Conservation (phyloP, 2,888 invertebrate species). For the Andrena dorsata region DNA sequence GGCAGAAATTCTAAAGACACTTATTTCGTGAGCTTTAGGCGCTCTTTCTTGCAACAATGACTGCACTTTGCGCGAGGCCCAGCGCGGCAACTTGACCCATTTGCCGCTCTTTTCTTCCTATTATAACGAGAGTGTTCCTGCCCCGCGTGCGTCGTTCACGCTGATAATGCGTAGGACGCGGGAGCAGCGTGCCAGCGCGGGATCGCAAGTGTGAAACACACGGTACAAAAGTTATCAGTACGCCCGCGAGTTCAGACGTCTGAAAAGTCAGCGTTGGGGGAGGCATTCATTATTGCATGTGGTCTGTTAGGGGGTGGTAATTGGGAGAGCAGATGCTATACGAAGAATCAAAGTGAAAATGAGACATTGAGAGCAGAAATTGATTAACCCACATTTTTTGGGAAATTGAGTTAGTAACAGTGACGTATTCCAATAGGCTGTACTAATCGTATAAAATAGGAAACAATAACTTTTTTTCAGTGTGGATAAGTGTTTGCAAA, state of each 20-base stretch:
- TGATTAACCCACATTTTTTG: too few relatives aligned
- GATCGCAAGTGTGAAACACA: not conserved
- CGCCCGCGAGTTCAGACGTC: not conserved
- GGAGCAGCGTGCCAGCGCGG: not conserved
- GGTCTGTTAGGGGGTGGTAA: too few relatives aligned
- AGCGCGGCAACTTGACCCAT: conserved; percentile 58
- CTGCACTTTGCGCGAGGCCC: conserved; percentile 58
- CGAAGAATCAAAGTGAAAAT: too few relatives aligned
- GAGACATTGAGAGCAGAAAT: too few relatives aligned
- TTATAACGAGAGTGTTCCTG: conserved; percentile 27
- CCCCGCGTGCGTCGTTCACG: not conserved
- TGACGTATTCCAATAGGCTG: too few relatives aligned
- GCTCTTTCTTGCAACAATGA: conserved; percentile 66
- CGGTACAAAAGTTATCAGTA: not conserved
- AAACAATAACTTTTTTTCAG: too few relatives aligned
- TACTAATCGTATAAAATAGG: too few relatives aligned
- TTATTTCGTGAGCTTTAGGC: conserved; percentile 64
- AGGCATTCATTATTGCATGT: too few relatives aligned
- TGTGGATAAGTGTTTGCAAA: too few relatives aligned
- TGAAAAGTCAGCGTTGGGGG: too few relatives aligned
- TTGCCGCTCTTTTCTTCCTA: conserved; percentile 53
- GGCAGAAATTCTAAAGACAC: conserved; percentile 69
- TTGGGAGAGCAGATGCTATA: too few relatives aligned
- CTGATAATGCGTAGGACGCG: not conserved
- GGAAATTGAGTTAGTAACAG: too few relatives aligned